phyloP scores from a whole-genome alignment of 2,888 invertebrate genomes.

The Dyspetes luteomarginatus region DNA sequence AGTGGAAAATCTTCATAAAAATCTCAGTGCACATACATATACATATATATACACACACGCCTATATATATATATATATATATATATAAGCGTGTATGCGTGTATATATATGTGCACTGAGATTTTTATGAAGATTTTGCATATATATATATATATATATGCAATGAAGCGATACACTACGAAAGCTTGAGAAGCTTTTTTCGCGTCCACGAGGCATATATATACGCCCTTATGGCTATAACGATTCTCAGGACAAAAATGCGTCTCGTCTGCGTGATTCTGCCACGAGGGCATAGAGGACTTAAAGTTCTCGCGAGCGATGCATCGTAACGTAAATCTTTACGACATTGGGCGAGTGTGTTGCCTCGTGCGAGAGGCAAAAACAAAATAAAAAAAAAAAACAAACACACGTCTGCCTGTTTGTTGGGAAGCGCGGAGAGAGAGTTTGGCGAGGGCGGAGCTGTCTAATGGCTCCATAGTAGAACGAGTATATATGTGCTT shows the following conservation, averaged over 20 bases:
- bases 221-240: too few species aligned
- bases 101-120: too few species aligned
- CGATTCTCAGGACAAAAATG: not conserved
- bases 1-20: too few species aligned
- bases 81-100: too few species aligned
- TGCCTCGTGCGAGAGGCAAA: not conserved
- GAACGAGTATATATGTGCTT: slow-evolving; percentile 44
- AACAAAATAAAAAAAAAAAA: slow-evolving; percentile 27
- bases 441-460: slow-evolving; percentile 60
- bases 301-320: slow-evolving; percentile 18
- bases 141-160: too few species aligned
- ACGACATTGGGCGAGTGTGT: slow-evolving; percentile 25
- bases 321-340: slow-evolving; percentile 62
- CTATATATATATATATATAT: not conserved
- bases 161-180: too few species aligned
- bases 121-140: not conserved
- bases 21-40: too few species aligned
- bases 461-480: slow-evolving; percentile 50
- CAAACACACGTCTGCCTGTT: slow-evolving; percentile 2
- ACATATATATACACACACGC: not conserved
- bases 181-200: too few species aligned
- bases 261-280: slow-evolving; percentile 10
- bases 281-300: not conserved
- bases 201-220: too few species aligned
- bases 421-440: not conserved